Evolutionary conservation across 1,140 invertebrate genomes (phyloP).

Genomic region (Colletes gigas): DNA sequence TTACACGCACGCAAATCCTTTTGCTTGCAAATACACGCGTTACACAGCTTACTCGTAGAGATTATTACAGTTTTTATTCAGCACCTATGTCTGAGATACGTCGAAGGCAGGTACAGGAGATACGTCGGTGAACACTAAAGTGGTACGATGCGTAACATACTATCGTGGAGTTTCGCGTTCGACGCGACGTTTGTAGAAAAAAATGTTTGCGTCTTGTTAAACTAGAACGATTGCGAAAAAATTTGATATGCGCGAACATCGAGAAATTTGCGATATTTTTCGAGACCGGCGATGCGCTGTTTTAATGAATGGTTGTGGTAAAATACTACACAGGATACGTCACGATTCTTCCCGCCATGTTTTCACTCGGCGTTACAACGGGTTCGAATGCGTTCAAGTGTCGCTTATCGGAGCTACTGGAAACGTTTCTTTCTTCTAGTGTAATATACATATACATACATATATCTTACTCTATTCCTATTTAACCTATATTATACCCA

Average conservation of each 20-base stretch:
- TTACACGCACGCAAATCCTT: slow-evolving; percentile 59
- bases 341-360: background rate
- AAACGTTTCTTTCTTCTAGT: background rate
- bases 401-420: background rate
- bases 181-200: too few species aligned
- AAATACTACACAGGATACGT: background rate
- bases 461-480: slow-evolving; percentile 22
- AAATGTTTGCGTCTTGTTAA: too few species aligned
- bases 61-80: slow-evolving; percentile 48
- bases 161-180: too few species aligned
- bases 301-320: too few species aligned
- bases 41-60: slow-evolving; percentile 45
- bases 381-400: background rate
- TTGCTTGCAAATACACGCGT: slow-evolving; percentile 56
- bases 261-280: too few species aligned
- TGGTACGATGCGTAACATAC: slow-evolving; percentile 15
- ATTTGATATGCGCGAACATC: too few species aligned
- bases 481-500: background rate
- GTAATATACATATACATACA: slow-evolving; percentile 2
- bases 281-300: too few species aligned
- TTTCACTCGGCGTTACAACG: background rate
- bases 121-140: slow-evolving; percentile 51
- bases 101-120: slow-evolving; percentile 60
- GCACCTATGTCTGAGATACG: slow-evolving; percentile 58
- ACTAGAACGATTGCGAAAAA: too few species aligned